Evolutionary conservation across 2,797 vertebrate species (phyloP).

Genomic region (Mormyrus hasselquistii): DNA sequence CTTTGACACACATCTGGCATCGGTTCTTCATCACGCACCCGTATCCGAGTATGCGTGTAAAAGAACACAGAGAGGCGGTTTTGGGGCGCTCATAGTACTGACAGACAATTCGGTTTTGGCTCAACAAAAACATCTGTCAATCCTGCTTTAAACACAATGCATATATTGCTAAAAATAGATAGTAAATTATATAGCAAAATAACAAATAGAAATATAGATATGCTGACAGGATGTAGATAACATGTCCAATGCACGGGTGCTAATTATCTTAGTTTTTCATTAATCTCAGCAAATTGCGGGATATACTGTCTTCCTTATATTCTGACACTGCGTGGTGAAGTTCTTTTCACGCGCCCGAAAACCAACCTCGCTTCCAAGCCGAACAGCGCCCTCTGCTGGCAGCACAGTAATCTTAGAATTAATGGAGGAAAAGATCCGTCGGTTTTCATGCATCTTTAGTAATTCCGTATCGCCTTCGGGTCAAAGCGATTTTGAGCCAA

Average conservation of each 20-base stretch:
- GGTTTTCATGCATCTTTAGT: background rate
- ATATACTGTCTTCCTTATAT: constrained; percentile 50
- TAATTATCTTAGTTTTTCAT: background rate
- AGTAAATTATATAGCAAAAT: background rate
- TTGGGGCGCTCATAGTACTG: background rate
- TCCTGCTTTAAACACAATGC: background rate
- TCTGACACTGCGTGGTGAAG: constrained; percentile 29
- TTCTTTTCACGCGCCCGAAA: background rate
- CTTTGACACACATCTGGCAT: background rate
- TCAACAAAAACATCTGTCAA: background rate
- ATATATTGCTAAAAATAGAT: background rate
- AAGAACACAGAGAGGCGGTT: background rate
- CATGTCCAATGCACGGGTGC: background rate
- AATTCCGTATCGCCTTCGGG: background rate
- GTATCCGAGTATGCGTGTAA: background rate
- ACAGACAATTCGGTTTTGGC: background rate
- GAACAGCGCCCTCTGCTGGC: constrained; percentile 66
- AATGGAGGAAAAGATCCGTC: background rate
- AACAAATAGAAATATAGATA: background rate
- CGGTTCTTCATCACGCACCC: background rate
- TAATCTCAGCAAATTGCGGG: background rate
- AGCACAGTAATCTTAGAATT: background rate
- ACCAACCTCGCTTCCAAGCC: background rate
- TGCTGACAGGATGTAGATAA: background rate
- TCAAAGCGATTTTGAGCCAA: background rate